Evolutionary conservation across 2,797 vertebrate species (phyloP).

Genomic region (Parambassis ranga): DNA sequence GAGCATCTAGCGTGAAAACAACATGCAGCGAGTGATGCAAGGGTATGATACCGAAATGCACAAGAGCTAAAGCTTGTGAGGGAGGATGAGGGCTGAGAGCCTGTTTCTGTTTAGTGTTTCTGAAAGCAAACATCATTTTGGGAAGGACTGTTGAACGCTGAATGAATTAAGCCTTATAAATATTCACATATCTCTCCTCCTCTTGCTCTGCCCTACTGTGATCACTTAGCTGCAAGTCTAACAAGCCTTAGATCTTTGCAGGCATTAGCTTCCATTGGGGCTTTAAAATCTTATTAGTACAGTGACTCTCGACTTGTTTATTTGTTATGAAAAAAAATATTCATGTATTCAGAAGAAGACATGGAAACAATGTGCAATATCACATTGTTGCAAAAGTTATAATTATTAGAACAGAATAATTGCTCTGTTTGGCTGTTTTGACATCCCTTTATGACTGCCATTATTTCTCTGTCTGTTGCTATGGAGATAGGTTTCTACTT

Average conservation of each 20-base stretch:
- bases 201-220: slow-evolving; percentile 29
- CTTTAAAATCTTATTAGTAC: slow-evolving; percentile 25
- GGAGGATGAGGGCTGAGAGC: neutral
- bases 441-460: slow-evolving; percentile 1
- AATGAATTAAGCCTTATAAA: slow-evolving; percentile 56
- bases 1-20: slow-evolving; percentile 1
- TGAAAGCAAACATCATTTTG: slow-evolving; percentile 49
- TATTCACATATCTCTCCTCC: slow-evolving; percentile 53
- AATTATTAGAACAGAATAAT: slow-evolving; percentile 10
- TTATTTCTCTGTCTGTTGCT: slow-evolving; percentile 30
- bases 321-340: slow-evolving; percentile 12
- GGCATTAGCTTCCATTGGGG: slow-evolving; percentile 20
- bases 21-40: neutral
- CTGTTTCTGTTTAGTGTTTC: slow-evolving; percentile 43
- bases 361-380: neutral
- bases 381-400: slow-evolving; percentile 11
- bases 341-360: slow-evolving; percentile 13
- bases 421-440: slow-evolving; percentile 14
- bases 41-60: neutral
- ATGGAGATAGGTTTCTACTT: slow-evolving; percentile 22
- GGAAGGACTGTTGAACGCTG: slow-evolving; percentile 18
- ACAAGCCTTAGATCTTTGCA: slow-evolving; percentile 50
- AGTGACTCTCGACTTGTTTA: slow-evolving; percentile 31
- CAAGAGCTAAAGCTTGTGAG: neutral
- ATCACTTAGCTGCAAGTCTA: slow-evolving; percentile 44